A percentile compares a stretch with the other conserved stretches of the same genome.
phyloP scores from a whole-genome alignment of 2,797 vertebrate genomes.

The Melanotaenia boesemani region DNA sequence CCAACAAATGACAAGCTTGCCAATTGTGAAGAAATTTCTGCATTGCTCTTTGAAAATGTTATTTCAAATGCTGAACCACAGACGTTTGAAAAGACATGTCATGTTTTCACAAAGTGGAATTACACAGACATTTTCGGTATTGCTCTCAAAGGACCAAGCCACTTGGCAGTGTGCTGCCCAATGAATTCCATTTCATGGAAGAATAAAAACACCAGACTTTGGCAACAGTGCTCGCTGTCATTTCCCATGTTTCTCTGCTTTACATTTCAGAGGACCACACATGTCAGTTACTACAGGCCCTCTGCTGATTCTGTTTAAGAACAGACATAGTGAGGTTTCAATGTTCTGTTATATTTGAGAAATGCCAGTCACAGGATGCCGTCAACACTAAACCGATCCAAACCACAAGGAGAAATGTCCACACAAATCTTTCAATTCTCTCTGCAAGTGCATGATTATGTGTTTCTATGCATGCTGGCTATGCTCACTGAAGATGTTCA shows the following conservation, averaged over 20 bases:
- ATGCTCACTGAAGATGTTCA: conserved; percentile 20
- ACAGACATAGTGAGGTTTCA: conserved; percentile 36
- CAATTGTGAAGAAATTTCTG: conserved; percentile 2
- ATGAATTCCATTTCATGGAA: conserved; percentile 66
- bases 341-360: conserved; percentile 57
- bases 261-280: conserved; percentile 62
- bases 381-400: conserved; percentile 56
- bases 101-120: conserved; percentile 49
- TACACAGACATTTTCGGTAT: conserved; percentile 50
- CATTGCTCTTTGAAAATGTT: conserved; percentile 23
- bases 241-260: conserved; percentile 68
- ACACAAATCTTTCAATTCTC: conserved; percentile 20
- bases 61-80: conserved; percentile 32
- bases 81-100: conserved; percentile 46
- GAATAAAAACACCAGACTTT: conserved; percentile 55
- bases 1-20: conserved; percentile 11
- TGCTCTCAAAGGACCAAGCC: conserved; percentile 53
- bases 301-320: conserved; percentile 55
- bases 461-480: background rate
- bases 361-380: conserved; percentile 47
- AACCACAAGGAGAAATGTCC: conserved; percentile 61
- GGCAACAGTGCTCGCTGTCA: conserved; percentile 45
- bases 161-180: conserved; percentile 61
- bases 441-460: conserved; percentile 20
- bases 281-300: conserved; percentile 36